Evolutionary conservation across 2,888 invertebrate species (phyloP), one percentile per base, ranked within the genome.

Genomic region (Glaucopsyche alexis): DNA sequence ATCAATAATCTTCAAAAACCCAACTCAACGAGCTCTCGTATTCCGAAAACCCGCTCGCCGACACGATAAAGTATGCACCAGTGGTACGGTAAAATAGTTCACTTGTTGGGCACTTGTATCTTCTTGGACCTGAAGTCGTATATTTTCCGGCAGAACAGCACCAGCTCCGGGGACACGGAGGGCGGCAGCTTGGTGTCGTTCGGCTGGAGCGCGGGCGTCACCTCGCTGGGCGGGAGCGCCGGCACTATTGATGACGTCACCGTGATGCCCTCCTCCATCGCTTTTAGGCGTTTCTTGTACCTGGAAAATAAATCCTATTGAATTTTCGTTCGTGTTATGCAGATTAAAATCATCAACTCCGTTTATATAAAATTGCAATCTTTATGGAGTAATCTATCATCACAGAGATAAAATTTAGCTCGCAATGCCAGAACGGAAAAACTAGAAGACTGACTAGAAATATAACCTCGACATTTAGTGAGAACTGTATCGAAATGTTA

Each of bases 101-200:
- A 93, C 82, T 93, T 92, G 84, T 87, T 90, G 70, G 90, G 90
- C 14, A 88, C 86, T 78, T 90, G 90, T 76, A 96, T 94, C 81
- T 96, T 94, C 85, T 97, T 98, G 81, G 97, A 96, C 80, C 98
- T 95, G 93, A 98, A 98, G 92, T 99, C 99, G 93, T 99, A 99
- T 75, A 99, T 85, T 81, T 97, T 96, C 71, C 98, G 96, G 90
- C 99, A 99, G 94, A 98, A 97, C 87, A 99, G 97, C 65, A 99
- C 97, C 87, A 98, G 95, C 82, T 98, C 98, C 9, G 95, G 94
- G 73, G 95, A 95, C 29, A 93, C 91, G 50, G 88, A 76, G 90
- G 90, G 95, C 89, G 89, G 96, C 86, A 88, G 95, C 94, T 80
- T 96, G 95, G 84, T 94, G 95, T 87, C 95, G 84, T 89, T 90